Evolutionary conservation across 2,113 vertebrate species (phyloP).

Genomic region (Phylloscopus trochiloides): DNA sequence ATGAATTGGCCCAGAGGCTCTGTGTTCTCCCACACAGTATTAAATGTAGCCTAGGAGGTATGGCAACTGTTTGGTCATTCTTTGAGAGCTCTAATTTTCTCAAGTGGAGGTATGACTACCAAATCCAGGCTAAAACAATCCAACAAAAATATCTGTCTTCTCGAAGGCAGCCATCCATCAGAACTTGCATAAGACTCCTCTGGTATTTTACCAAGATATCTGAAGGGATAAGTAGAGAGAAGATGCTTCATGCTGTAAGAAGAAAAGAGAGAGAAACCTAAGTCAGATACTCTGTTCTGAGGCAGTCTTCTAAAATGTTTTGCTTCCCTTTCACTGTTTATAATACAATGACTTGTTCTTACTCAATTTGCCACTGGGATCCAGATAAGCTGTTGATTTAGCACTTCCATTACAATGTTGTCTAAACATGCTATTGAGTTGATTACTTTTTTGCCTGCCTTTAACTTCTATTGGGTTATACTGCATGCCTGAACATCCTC

Average conservation of each 20-base stretch:
- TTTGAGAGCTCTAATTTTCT: neutral
- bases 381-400: slow-evolving; percentile 36
- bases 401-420: slow-evolving; percentile 15
- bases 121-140: neutral
- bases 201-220: neutral
- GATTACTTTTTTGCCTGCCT: neutral
- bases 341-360: slow-evolving; percentile 15
- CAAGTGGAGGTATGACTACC: neutral
- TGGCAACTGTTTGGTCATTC: neutral
- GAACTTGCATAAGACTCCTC: neutral
- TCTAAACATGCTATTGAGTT: slow-evolving; percentile 23
- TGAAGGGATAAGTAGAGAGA: neutral
- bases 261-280: neutral
- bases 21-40: neutral
- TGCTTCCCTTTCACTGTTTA: slow-evolving; percentile 35
- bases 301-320: neutral
- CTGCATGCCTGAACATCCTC: neutral
- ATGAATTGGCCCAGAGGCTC: neutral
- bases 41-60: neutral
- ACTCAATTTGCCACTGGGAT: neutral
- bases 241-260: neutral
- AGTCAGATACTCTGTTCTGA: neutral
- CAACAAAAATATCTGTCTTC: neutral
- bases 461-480: neutral
- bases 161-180: neutral